Evolutionary conservation across 2,797 vertebrate genomes (phyloP).

Genomic region (Chiloscyllium punctatum): DNA sequence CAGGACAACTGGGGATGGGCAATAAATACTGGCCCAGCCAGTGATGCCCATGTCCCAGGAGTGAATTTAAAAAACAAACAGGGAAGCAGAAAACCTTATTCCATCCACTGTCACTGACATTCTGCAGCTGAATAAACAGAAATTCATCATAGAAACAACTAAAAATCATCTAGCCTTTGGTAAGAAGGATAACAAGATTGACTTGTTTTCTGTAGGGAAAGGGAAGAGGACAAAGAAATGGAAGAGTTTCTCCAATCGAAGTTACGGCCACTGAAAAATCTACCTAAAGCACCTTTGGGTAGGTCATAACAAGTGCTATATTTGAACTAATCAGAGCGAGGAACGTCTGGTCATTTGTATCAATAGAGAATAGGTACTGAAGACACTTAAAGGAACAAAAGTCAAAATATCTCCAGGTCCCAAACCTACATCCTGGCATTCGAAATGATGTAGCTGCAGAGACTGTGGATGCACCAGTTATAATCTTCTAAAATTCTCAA

Average conservation of each 20-base stretch:
- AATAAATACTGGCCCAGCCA: too few relatives aligned
- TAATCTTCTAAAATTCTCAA: background rate
- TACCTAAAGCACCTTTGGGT: conserved; percentile 73
- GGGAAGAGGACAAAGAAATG: conserved; percentile 97
- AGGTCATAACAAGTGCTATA: conserved; percentile 50
- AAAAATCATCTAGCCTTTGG: background rate
- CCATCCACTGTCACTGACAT: background rate
- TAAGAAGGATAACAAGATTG: background rate
- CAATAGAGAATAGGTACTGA: background rate
- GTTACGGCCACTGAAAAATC: conserved; percentile 83
- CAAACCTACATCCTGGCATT: background rate
- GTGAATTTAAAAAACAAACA: too few relatives aligned
- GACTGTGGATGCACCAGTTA: background rate
- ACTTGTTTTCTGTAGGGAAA: conserved; percentile 64
- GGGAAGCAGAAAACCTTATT: background rate
- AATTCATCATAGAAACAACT: background rate
- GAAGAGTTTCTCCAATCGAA: conserved; percentile 91
- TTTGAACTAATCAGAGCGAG: background rate
- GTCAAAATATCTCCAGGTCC: background rate
- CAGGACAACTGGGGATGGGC: too few relatives aligned
- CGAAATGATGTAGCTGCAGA: background rate
- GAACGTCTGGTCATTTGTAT: background rate
- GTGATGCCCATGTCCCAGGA: too few relatives aligned
- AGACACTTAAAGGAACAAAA: background rate
- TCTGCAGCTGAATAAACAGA: background rate